These are phyloP conservation scores for Baryphthengus martii DNA, from an alignment of 2,113 vertebrate genomes.

Conservation along the genomic window DNA sequence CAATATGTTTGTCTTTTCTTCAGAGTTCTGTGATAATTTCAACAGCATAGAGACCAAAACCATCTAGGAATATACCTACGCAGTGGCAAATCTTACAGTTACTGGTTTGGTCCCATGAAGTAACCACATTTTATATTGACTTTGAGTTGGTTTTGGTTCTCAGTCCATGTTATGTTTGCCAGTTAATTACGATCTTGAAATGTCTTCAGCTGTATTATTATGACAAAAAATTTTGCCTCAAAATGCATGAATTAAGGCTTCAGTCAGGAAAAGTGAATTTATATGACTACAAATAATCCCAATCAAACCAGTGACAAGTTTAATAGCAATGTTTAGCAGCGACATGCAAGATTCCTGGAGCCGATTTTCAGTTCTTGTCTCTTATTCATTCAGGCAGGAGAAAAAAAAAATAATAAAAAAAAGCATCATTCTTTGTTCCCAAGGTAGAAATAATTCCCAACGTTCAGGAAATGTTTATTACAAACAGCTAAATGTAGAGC, in stretches of 20 bases:
- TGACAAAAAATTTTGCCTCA: background rate
- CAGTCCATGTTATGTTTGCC: background rate
- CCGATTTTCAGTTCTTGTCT: background rate
- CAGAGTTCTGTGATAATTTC: background rate
- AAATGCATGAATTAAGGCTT: background rate
- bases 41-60: background rate
- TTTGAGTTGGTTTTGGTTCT: background rate
- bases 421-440: background rate
- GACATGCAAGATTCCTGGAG: background rate
- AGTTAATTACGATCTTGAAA: background rate
- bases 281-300: background rate
- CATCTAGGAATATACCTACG: background rate
- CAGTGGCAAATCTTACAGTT: background rate
- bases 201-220: background rate
- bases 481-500: background rate
- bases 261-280: background rate
- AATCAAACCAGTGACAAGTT: background rate
- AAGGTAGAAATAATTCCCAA: background rate
- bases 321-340: background rate
- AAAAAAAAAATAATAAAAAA: background rate
- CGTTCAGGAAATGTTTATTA: background rate
- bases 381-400: background rate
- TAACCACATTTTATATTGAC: background rate
- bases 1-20: background rate
- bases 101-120: background rate